A percentile compares a stretch with the other conserved stretches of the same genome.
Evolutionary conservation across 2,113 vertebrate species (phyloP).

Genomic region (Mobula birostris): DNA sequence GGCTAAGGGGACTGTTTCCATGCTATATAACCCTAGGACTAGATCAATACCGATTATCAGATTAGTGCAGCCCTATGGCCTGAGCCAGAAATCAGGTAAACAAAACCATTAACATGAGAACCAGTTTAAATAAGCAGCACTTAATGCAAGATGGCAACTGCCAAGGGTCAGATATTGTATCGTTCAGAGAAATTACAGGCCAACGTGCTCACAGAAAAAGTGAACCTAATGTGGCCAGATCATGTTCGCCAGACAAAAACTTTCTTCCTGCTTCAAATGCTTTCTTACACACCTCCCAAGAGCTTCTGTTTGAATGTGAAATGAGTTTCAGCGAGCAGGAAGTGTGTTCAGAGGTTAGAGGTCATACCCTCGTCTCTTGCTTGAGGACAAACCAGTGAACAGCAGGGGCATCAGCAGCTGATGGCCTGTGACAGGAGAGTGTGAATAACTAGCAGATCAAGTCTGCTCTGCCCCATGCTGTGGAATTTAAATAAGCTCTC

Average conservation of each 20-base stretch:
- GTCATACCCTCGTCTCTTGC: not conserved
- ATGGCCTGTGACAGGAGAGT: not conserved
- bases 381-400: not conserved
- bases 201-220: not conserved
- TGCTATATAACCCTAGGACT: no score
- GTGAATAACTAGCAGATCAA: not conserved
- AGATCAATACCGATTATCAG: not conserved
- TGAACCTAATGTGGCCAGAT: not conserved
- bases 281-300: not conserved
- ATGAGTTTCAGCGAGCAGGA: not conserved
- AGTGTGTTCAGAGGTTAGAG: not conserved
- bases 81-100: not conserved
- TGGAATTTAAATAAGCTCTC: no score
- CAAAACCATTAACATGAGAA: not conserved
- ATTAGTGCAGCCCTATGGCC: not conserved
- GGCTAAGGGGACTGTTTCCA: no score
- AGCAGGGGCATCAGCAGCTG: not conserved
- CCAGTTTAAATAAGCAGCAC: not conserved
- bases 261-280: not conserved
- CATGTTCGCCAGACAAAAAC: not conserved
- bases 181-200: not conserved
- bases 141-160: not conserved
- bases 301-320: not conserved
- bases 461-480: not conserved
- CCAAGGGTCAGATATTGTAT: not conserved